phyloP scores from a whole-genome alignment of 2,888 invertebrate genomes.

The Tridacna crocea region DNA sequence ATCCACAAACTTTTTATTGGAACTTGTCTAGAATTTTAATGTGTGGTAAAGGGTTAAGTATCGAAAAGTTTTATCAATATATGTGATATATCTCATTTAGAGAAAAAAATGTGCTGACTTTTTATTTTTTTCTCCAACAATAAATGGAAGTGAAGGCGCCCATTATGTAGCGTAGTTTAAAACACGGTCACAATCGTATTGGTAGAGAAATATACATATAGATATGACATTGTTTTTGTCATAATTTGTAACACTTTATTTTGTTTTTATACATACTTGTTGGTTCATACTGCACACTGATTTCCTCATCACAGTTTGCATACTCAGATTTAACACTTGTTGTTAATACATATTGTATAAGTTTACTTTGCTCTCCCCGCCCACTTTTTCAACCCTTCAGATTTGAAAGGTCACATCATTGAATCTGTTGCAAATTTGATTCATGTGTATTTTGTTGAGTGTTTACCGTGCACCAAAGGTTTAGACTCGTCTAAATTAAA shows the following conservation, averaged over 20 bases:
- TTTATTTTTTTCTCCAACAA: background rate
- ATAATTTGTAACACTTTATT: background rate
- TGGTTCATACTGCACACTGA: slow-evolving; percentile 1
- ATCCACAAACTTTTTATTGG: background rate
- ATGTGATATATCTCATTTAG: slow-evolving; percentile 1
- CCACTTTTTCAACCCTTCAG: background rate
- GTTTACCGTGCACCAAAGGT: too few relatives aligned
- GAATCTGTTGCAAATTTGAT: too few relatives aligned
- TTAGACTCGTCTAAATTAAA: too few relatives aligned
- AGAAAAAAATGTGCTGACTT: background rate
- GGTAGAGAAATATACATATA: background rate
- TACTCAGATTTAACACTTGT: slow-evolving; percentile 9
- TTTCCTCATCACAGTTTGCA: background rate
- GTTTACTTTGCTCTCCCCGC: background rate
- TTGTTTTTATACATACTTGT: slow-evolving; percentile 11
- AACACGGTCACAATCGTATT: background rate
- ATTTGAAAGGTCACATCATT: too few relatives aligned
- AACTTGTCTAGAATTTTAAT: background rate
- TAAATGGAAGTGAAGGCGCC: too few relatives aligned
- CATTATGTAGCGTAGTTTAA: background rate
- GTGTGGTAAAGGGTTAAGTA: background rate
- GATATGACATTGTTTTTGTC: too few relatives aligned
- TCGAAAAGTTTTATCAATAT: background rate
- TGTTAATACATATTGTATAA: background rate
- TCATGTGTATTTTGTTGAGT: too few relatives aligned